phyloP scores from a whole-genome alignment of 2,113 vertebrate genomes.

The Petrocephalus zakoni region DNA sequence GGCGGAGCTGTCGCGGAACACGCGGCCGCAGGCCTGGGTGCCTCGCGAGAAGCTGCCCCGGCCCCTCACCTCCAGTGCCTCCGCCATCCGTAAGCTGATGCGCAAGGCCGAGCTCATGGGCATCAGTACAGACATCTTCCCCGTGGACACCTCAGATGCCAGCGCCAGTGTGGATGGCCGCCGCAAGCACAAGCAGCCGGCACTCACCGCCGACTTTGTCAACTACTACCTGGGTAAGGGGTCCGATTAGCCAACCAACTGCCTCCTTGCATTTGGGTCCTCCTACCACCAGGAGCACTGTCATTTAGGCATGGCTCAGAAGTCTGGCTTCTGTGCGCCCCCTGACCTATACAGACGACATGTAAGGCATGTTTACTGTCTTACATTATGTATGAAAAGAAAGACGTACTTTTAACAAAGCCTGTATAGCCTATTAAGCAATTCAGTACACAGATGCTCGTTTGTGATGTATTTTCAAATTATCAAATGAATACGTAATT shows the following conservation, averaged over 20 bases:
- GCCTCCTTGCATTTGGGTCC: not conserved
- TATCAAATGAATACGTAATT: not conserved
- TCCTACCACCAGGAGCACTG: not conserved
- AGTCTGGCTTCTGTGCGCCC: not conserved
- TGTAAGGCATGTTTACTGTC: not conserved
- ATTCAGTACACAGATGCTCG: not conserved
- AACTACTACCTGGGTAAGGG: slow-evolving; percentile 91
- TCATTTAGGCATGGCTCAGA: not conserved
- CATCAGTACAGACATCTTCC: slow-evolving; percentile 97
- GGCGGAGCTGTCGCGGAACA: slow-evolving; percentile 88
- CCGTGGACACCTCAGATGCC: slow-evolving; percentile 89
- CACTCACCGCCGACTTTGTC: slow-evolving; percentile 93
- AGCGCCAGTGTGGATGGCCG: slow-evolving; percentile 90
- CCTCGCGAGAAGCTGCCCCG: slow-evolving; percentile 90
- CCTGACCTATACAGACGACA: not conserved
- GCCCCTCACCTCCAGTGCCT: slow-evolving; percentile 91
- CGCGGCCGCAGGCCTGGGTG: slow-evolving; percentile 93
- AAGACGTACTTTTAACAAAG: not conserved
- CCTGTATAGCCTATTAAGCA: not conserved
- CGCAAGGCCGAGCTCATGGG: slow-evolving; percentile 95
- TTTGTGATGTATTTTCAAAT: not conserved
- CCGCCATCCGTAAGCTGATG: slow-evolving; percentile 93
- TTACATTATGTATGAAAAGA: not conserved
- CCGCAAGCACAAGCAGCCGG: slow-evolving; percentile 93
- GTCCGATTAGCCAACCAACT: not conserved